Evolutionary conservation across 2,797 vertebrate genomes (phyloP).

Genomic region (Aselliscus stoliczkanus): DNA sequence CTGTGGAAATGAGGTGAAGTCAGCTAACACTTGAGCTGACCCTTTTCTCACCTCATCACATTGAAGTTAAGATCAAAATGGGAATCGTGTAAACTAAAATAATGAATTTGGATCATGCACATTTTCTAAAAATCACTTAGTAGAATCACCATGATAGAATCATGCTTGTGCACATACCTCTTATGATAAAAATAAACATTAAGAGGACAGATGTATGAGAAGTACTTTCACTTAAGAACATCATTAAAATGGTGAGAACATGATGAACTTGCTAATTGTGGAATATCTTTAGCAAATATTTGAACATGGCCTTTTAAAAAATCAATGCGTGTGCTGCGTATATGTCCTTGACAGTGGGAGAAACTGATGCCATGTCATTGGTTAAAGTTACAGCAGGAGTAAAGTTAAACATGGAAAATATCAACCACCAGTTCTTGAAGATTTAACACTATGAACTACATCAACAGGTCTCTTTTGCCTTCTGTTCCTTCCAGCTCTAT

Average conservation of each 20-base stretch:
- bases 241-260: constrained; percentile 26
- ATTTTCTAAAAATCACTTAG: constrained; percentile 25
- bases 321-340: neutral
- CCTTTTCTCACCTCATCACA: neutral
- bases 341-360: neutral
- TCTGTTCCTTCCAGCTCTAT: neutral
- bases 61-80: neutral
- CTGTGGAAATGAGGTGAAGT: neutral
- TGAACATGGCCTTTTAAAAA: neutral
- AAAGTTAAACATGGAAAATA: neutral
- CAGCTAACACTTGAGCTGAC: neutral
- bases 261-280: neutral
- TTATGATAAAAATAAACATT: neutral
- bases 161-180: neutral
- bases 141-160: neutral
- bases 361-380: neutral
- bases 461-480: neutral
- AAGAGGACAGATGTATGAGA: constrained; percentile 32
- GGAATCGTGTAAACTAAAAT: neutral
- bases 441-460: neutral
- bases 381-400: neutral
- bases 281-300: neutral
- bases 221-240: constrained; percentile 27
- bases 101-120: neutral
- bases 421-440: neutral